phyloP scores from a whole-genome alignment of 2,797 vertebrate species.

The Otolemur crassicaudatus region DNA sequence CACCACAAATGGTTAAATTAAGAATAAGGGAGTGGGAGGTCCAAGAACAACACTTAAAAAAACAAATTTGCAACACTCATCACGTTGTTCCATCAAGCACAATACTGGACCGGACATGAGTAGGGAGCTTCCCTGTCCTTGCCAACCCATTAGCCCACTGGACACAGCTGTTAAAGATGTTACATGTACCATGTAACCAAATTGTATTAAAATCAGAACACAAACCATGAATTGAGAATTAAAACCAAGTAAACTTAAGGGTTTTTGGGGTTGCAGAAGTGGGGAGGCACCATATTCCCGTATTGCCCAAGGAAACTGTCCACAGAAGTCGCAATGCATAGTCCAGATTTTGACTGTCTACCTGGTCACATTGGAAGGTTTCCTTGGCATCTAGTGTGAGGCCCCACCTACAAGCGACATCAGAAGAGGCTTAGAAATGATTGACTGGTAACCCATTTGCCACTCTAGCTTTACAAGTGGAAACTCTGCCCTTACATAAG shows the following conservation, averaged over 20 bases:
- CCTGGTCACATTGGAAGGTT: neutral
- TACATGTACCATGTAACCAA: neutral
- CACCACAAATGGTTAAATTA: neutral
- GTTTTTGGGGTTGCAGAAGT: neutral
- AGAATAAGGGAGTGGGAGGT: fast-evolving
- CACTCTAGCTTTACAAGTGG: neutral
- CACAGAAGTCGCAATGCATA: neutral
- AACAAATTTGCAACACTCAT: neutral
- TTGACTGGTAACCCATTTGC: neutral
- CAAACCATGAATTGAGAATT: neutral
- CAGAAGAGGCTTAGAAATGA: neutral
- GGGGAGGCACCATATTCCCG: neutral
- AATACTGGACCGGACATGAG: fast-evolving
- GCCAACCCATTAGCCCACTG: neutral
- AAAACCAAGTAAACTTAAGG: neutral
- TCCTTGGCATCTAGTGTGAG: too few species aligned
- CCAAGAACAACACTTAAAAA: neutral
- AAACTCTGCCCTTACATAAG: too few species aligned
- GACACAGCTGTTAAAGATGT: neutral
- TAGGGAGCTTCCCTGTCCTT: neutral
- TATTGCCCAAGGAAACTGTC: fast-evolving
- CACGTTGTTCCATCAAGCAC: neutral
- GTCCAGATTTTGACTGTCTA: neutral
- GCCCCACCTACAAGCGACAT: neutral
- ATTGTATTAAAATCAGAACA: neutral